Evolutionary conservation across 2,113 vertebrate species (phyloP).

Genomic region (Pelecanoides urinatrix): DNA sequence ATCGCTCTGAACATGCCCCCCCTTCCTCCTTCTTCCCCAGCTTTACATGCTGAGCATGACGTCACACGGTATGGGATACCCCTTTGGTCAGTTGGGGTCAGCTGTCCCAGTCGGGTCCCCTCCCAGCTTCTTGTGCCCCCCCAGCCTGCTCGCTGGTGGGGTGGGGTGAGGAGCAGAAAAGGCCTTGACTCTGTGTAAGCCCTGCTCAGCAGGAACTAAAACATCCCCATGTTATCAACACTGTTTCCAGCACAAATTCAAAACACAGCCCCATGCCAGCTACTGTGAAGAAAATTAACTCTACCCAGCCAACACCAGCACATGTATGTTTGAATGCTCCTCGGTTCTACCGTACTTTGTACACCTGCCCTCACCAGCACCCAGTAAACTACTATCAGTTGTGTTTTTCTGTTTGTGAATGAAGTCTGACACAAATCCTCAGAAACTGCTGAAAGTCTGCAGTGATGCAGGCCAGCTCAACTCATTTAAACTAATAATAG

Average conservation of each 20-base stretch:
- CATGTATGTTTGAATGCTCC: background rate
- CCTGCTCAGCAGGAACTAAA: background rate
- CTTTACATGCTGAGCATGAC: background rate
- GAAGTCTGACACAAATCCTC: background rate
- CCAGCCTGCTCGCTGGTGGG: background rate
- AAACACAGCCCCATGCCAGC: background rate
- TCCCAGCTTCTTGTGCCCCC: background rate
- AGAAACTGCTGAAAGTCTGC: background rate
- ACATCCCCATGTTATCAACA: background rate
- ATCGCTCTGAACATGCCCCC: rapidly evolving
- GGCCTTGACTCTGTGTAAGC: background rate
- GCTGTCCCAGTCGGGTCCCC: background rate
- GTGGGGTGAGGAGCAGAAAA: background rate
- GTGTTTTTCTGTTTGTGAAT: background rate
- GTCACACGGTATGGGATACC: background rate
- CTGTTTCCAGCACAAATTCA: background rate
- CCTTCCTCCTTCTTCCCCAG: background rate
- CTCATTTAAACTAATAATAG: background rate
- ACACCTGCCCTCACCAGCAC: background rate
- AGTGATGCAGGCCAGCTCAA: background rate
- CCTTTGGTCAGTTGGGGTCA: background rate
- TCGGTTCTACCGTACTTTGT: background rate
- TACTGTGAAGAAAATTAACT: background rate
- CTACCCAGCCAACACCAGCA: background rate
- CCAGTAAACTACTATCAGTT: background rate